phyloP scores from a whole-genome alignment of 2,888 invertebrate species.

The Pristionchus japonicus region DNA sequence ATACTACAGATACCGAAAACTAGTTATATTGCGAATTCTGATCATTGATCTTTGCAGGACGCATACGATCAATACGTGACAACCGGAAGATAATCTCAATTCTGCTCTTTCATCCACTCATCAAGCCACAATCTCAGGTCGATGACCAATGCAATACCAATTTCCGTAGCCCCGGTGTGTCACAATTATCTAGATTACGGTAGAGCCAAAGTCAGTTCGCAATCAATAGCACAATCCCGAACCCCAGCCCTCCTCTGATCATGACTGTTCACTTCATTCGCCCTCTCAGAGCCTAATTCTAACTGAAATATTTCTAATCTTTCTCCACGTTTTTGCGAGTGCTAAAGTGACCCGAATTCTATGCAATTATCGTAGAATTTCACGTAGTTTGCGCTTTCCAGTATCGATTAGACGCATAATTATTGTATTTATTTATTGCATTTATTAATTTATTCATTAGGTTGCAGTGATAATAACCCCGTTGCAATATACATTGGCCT shows the following conservation, averaged over 20 bases:
- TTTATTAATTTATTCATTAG: slow-evolving; percentile 18
- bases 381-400: slow-evolving; percentile 10
- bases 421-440: slow-evolving; percentile 2
- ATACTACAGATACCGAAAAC: no score
- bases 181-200: slow-evolving; percentile 4
- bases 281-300: not conserved
- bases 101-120: not conserved
- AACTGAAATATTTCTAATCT: not conserved
- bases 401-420: slow-evolving; percentile 20
- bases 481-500: slow-evolving; percentile 21
- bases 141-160: not conserved
- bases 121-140: not conserved
- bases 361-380: slow-evolving; percentile 33
- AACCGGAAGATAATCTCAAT: slow-evolving; percentile 40
- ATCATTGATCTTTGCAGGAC: slow-evolving; percentile 48
- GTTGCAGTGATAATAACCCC: slow-evolving; percentile 25
- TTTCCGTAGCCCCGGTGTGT: slow-evolving; percentile 1
- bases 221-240: not conserved
- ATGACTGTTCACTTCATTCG: slow-evolving; percentile 14
- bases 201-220: not conserved
- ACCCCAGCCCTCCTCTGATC: not conserved
- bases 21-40: no score
- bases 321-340: not conserved
- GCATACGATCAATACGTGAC: slow-evolving; percentile 74
- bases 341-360: not conserved